Percentiles rank a stretch among this genome's conserved stretches.
These are phyloP conservation scores for Bursaphelenchus okinawaensis DNA, from an alignment of 2,888 invertebrate genomes.

Conservation along the genomic window DNA sequence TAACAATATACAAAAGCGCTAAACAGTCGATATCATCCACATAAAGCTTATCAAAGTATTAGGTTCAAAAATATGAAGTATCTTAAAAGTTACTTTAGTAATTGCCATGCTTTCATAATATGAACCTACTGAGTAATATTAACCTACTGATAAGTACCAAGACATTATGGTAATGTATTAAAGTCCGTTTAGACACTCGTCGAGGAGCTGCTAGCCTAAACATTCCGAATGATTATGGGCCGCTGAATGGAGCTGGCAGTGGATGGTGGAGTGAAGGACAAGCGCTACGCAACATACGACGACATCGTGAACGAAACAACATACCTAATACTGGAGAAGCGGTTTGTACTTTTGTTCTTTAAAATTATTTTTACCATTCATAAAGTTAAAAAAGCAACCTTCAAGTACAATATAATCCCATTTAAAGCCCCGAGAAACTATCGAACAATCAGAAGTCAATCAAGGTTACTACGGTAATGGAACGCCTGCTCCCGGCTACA, in stretches of 20 bases:
- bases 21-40: not conserved
- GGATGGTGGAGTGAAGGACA: conserved; percentile 36
- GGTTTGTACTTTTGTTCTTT: not conserved
- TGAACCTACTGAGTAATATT: too few relatives aligned
- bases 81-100: too few relatives aligned
- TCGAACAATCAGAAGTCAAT: not conserved
- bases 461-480: not conserved
- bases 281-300: conserved; percentile 20
- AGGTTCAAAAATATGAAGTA: too few relatives aligned
- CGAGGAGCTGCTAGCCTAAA: not conserved
- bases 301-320: conserved; percentile 7
- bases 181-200: not conserved
- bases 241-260: conserved; percentile 20
- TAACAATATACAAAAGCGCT: not conserved
- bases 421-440: not conserved
- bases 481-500: conserved; percentile 23
- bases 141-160: too few relatives aligned
- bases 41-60: too few relatives aligned
- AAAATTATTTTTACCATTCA: too few relatives aligned
- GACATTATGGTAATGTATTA: too few relatives aligned
- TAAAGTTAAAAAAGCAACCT: too few relatives aligned
- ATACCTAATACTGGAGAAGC: not conserved
- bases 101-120: too few relatives aligned
- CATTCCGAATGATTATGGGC: conserved; percentile 4
- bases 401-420: too few relatives aligned